Evolutionary conservation across 2,888 invertebrate species (phyloP).

Genomic region (Nephrocerus scutellatus): DNA sequence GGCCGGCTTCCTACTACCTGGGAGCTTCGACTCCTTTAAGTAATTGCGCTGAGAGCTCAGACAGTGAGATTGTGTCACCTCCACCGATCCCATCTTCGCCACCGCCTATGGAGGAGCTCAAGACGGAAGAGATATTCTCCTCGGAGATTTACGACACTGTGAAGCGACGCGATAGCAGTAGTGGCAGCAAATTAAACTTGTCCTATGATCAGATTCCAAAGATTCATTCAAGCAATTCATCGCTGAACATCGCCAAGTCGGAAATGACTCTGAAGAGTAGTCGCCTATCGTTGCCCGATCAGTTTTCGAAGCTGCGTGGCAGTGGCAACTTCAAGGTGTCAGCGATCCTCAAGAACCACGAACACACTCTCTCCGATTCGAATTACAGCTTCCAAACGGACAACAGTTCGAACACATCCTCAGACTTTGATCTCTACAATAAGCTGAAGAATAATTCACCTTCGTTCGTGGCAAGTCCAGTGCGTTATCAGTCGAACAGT

Average conservation of each 20-base stretch:
- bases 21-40: slow-evolving; percentile 60
- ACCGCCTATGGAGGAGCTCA: slow-evolving; percentile 57
- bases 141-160: slow-evolving; percentile 47
- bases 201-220: slow-evolving; percentile 45
- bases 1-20: slow-evolving; percentile 81
- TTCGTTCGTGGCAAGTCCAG: slow-evolving; percentile 34
- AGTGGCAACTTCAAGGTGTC: slow-evolving; percentile 22
- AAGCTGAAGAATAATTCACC: slow-evolving; percentile 42
- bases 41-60: slow-evolving; percentile 71
- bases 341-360: slow-evolving; percentile 37
- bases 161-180: slow-evolving; percentile 37
- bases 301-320: slow-evolving; percentile 38
- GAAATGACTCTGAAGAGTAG: slow-evolving; percentile 40
- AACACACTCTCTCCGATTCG: slow-evolving; percentile 43
- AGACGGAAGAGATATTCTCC: slow-evolving; percentile 52
- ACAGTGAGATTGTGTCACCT: slow-evolving; percentile 70
- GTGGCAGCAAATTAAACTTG: slow-evolving; percentile 35
- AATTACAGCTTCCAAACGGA: slow-evolving; percentile 47
- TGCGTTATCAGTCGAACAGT: slow-evolving; percentile 39
- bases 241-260: slow-evolving; percentile 36
- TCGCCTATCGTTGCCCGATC: slow-evolving; percentile 45
- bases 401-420: slow-evolving; percentile 45
- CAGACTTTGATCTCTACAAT: slow-evolving; percentile 45
- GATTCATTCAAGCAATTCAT: slow-evolving; percentile 44
- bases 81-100: slow-evolving; percentile 73